Conservation (phyloP, 2,797 vertebrate species). For the Etheostoma nigrum region DNA sequence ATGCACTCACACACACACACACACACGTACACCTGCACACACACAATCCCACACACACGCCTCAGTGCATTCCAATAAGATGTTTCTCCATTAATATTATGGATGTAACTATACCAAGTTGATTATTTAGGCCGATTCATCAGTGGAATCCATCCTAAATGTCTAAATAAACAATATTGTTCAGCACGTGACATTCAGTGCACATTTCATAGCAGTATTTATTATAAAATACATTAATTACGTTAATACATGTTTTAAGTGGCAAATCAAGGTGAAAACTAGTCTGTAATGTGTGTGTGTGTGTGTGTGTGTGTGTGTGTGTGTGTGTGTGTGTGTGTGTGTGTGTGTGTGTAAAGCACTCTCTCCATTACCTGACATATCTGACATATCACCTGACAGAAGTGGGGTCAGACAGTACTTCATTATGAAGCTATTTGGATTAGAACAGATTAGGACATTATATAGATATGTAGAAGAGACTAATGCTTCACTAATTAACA, state of each 20-base stretch:
- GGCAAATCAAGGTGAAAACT: too few species aligned
- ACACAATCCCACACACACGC: constrained; percentile 53
- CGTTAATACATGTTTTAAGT: background rate
- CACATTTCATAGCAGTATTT: constrained; percentile 33
- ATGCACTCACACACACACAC: constrained; percentile 30
- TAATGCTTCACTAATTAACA: constrained; percentile 71
- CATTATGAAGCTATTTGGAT: constrained; percentile 71
- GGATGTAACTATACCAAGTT: constrained; percentile 83
- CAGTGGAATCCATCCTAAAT: constrained; percentile 71
- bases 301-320: constrained; percentile 32
- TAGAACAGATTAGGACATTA: constrained; percentile 68
- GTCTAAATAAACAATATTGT: constrained; percentile 66
- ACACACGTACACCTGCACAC: constrained; percentile 27
- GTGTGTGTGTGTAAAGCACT: constrained; percentile 15
- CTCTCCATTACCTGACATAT: constrained; percentile 54
- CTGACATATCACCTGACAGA: constrained; percentile 59
- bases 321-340: constrained; percentile 26
- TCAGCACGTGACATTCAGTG: constrained; percentile 37
- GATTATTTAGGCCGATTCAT: constrained; percentile 76
- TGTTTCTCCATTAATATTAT: constrained; percentile 83
- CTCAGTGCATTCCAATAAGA: constrained; percentile 85
- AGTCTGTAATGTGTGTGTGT: background rate
- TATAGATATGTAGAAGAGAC: constrained; percentile 56
- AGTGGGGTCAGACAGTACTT: constrained; percentile 49
- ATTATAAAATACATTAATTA: constrained; percentile 2